phyloP scores from a whole-genome alignment of 2,888 invertebrate genomes.

The Steromphala cineraria region DNA sequence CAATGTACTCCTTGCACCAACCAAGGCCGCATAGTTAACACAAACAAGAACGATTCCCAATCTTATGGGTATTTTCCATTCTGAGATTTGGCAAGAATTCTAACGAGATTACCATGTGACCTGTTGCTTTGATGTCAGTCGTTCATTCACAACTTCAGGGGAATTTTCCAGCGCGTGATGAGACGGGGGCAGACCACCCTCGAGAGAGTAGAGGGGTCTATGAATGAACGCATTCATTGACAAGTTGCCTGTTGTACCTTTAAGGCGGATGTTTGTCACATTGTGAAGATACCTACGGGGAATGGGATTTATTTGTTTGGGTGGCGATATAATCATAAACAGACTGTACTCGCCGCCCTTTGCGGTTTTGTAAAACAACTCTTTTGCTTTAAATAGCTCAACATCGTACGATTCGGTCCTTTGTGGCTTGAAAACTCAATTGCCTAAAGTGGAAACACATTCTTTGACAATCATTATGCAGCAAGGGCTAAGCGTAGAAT shows the following conservation, averaged over 20 bases:
- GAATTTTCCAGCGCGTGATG: neutral
- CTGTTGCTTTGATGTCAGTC: neutral
- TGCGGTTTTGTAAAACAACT: too few relatives aligned
- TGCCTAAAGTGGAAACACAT: too few relatives aligned
- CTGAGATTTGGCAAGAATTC: neutral
- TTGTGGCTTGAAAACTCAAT: too few relatives aligned
- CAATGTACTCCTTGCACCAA: neutral
- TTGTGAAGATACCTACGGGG: neutral
- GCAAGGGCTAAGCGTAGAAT: too few relatives aligned
- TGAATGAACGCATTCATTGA: neutral
- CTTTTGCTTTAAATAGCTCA: too few relatives aligned
- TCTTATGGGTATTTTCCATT: neutral
- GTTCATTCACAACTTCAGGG: neutral
- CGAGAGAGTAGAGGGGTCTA: neutral
- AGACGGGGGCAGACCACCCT: neutral
- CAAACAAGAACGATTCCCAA: neutral
- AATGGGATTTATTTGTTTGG: neutral
- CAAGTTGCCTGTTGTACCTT: neutral
- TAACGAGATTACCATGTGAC: neutral
- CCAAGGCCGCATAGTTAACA: neutral
- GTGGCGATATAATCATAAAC: neutral
- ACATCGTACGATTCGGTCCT: too few relatives aligned
- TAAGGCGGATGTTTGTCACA: neutral
- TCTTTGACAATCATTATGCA: too few relatives aligned
- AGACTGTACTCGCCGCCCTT: too few relatives aligned